phyloP scores from a whole-genome alignment of 2,888 invertebrate genomes.

The Leptogaster cylindrica region DNA sequence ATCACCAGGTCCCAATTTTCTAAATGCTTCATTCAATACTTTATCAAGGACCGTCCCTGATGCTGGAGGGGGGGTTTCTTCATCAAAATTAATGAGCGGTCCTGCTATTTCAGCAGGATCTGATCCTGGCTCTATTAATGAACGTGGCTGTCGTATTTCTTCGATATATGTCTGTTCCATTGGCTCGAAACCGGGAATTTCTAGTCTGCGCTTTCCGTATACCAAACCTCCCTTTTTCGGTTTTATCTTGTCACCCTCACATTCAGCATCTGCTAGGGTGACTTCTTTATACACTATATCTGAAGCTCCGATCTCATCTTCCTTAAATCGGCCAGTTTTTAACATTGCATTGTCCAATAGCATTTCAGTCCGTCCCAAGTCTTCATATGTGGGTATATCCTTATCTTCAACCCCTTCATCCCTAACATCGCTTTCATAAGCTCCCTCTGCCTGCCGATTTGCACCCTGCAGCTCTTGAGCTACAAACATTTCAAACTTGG shows the following conservation, averaged over 20 bases:
- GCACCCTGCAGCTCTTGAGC: constrained; percentile 39
- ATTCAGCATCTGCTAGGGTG: constrained; percentile 1
- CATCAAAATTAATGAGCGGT: too few species aligned
- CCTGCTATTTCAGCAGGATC: too few species aligned
- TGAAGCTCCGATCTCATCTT: constrained; percentile 19
- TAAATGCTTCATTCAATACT: constrained; percentile 32
- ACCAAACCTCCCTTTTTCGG: constrained; percentile 9
- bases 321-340: constrained; percentile 29
- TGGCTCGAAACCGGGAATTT: constrained; percentile 35
- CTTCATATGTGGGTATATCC: background rate
- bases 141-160: constrained; percentile 16
- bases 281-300: constrained; percentile 33
- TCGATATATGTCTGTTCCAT: constrained; percentile 39
- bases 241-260: background rate
- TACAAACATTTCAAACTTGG: constrained; percentile 36
- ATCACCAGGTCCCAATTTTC: constrained; percentile 5
- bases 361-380: constrained; percentile 35
- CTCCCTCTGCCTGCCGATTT: constrained; percentile 7
- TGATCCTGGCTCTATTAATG: too few species aligned
- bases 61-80: constrained; percentile 29
- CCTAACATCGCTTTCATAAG: constrained; percentile 20
- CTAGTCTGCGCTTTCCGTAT: constrained; percentile 30
- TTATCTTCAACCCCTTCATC: constrained; percentile 9
- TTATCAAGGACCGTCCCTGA: constrained; percentile 22
- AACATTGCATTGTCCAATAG: constrained; percentile 38